Percentiles rank a stretch among this genome's conserved stretches.
Conservation (phyloP, 2,888 invertebrate species). For the Steinernema carpocapsae region DNA sequence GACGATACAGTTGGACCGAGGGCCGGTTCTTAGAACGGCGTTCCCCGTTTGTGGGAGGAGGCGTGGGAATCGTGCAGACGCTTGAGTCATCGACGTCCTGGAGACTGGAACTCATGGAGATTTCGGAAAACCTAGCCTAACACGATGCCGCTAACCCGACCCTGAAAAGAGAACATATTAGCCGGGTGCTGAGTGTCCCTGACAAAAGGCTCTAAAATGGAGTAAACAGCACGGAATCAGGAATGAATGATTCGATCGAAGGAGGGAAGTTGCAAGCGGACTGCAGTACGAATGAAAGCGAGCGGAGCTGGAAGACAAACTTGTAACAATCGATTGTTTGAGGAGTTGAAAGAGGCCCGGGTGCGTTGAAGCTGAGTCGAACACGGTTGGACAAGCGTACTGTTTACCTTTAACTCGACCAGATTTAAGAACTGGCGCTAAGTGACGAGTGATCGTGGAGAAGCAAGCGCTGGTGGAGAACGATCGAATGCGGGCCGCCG, state of each 20-base stretch:
- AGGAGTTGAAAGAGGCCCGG: slow-evolving; percentile 11
- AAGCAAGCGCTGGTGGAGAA: slow-evolving; percentile 14
- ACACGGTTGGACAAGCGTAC: neutral
- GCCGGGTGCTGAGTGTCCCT: too few relatives aligned
- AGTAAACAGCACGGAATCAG: neutral
- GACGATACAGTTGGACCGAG: slow-evolving; percentile 62
- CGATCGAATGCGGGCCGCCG: slow-evolving; percentile 9
- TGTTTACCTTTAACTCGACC: slow-evolving; percentile 28
- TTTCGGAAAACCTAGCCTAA: neutral
- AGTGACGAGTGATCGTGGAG: slow-evolving; percentile 22
- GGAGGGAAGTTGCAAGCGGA: neutral
- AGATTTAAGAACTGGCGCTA: neutral
- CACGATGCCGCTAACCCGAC: too few relatives aligned
- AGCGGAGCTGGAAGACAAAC: neutral
- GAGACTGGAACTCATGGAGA: too few relatives aligned
- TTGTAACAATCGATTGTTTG: slow-evolving; percentile 7
- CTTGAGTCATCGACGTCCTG: neutral
- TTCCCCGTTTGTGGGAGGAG: slow-evolving; percentile 17
- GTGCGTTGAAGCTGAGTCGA: slow-evolving; percentile 2
- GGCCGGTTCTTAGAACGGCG: slow-evolving; percentile 53
- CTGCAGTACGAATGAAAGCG: neutral
- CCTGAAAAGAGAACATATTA: too few relatives aligned
- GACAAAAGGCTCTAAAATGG: neutral
- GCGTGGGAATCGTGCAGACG: neutral
- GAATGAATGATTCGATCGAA: neutral